A percentile compares a stretch with the other conserved stretches of the same genome.
Evolutionary conservation across 2,113 vertebrate species (phyloP).

Genomic region (Monopterus albus): DNA sequence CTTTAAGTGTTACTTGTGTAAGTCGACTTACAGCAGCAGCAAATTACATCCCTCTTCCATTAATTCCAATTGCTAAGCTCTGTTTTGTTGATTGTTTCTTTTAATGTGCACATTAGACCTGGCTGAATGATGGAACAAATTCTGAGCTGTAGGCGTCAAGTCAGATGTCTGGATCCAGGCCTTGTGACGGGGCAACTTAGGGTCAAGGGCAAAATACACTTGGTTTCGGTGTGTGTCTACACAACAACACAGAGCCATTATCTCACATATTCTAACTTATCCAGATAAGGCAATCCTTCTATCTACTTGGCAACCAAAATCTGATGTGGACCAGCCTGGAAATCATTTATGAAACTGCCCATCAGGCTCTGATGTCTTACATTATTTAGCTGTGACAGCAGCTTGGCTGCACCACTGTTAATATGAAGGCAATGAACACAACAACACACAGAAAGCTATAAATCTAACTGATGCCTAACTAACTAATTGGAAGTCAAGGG

Average conservation of each 20-base stretch:
- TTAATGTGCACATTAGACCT: too few species aligned
- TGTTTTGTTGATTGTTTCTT: too few species aligned
- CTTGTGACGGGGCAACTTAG: too few species aligned
- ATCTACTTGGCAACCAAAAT: slow-evolving; percentile 32
- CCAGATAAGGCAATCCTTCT: slow-evolving; percentile 21
- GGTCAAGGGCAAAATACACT: not conserved
- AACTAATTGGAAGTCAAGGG: slow-evolving; percentile 49
- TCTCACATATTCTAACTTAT: slow-evolving; percentile 17
- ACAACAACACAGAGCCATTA: not conserved
- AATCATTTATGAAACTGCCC: slow-evolving; percentile 40
- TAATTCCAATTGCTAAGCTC: too few species aligned
- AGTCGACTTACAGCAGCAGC: too few species aligned
- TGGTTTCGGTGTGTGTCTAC: not conserved
- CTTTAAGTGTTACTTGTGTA: too few species aligned
- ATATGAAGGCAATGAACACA: slow-evolving; percentile 39
- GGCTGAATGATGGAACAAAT: too few species aligned
- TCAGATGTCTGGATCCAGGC: too few species aligned
- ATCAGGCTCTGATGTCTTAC: slow-evolving; percentile 39
- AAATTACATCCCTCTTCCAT: too few species aligned
- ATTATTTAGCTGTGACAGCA: slow-evolving; percentile 61
- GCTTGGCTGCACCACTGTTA: slow-evolving; percentile 29
- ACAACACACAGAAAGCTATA: slow-evolving; percentile 47
- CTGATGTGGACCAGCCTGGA: slow-evolving; percentile 24
- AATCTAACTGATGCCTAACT: slow-evolving; percentile 17
- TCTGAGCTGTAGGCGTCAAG: too few species aligned